Evolutionary conservation across 1,140 invertebrate species (phyloP).

Genomic region (Pogonomyrmex californicus): DNA sequence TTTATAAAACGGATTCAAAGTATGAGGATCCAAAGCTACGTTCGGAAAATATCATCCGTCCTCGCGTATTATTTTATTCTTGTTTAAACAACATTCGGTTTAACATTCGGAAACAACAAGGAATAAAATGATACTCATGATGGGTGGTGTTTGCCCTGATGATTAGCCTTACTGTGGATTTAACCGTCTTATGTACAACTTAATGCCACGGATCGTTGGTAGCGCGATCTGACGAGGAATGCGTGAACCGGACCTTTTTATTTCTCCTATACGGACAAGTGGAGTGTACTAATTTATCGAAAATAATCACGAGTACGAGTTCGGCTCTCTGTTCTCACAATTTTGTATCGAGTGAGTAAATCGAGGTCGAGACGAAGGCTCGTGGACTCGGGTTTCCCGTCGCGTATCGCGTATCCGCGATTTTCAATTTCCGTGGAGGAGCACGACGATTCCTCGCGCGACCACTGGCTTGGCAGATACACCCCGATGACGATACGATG

Average conservation of each 20-base stretch:
- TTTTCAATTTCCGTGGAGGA: neutral
- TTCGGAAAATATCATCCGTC: no score
- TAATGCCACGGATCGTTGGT: neutral
- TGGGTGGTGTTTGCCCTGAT: no score
- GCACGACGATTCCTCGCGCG: neutral
- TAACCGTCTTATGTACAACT: no score
- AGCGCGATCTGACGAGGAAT: slow-evolving; percentile 83
- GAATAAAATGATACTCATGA: no score
- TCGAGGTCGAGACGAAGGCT: neutral
- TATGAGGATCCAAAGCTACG: no score
- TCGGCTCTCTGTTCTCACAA: slow-evolving; percentile 69
- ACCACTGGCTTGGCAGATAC: slow-evolving; percentile 35
- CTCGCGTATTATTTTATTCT: no score
- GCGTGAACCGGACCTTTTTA: slow-evolving; percentile 83
- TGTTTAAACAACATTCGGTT: no score
- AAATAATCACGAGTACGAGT: slow-evolving; percentile 81
- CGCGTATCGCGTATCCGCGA: neutral
- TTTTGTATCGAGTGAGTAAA: slow-evolving; percentile 81
- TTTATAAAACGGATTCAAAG: no score
- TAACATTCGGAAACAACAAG: no score
- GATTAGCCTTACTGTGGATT: no score
- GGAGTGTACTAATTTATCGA: slow-evolving; percentile 85
- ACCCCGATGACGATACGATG: slow-evolving; percentile 37
- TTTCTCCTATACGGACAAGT: slow-evolving; percentile 83
- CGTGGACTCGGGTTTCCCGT: no score